These are phyloP conservation scores for Probaryconus sp. DNA, from an alignment of 1,140 invertebrate genomes.

Conservation along the genomic window DNA sequence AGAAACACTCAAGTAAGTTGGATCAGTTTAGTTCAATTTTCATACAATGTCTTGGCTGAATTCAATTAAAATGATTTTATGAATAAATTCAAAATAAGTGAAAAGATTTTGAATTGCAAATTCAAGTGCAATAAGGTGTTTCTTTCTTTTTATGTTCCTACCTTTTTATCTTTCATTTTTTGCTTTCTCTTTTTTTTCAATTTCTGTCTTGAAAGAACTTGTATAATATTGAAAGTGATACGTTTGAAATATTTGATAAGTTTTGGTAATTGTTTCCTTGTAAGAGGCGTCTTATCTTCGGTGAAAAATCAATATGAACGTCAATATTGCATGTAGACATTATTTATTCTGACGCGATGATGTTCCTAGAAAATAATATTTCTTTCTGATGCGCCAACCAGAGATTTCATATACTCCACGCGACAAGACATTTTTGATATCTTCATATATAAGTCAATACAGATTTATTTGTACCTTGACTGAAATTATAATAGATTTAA, in stretches of 20 bases:
- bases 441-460: conserved; percentile 37
- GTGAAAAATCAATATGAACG: conserved; percentile 35
- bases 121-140: too few species aligned
- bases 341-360: conserved; percentile 51
- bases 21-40: too few species aligned
- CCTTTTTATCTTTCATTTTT: too few species aligned
- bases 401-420: conserved; percentile 33
- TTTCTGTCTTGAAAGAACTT: too few species aligned
- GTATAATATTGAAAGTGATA: too few species aligned
- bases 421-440: conserved; percentile 44
- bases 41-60: too few species aligned
- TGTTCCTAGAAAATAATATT: conserved; percentile 47
- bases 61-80: too few species aligned
- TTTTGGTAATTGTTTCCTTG: conserved; percentile 20
- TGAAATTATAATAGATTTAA: conserved; percentile 26
- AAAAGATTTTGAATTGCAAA: too few species aligned
- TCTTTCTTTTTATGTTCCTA: too few species aligned
- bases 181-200: too few species aligned
- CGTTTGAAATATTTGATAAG: background rate
- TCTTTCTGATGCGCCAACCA: conserved; percentile 29
- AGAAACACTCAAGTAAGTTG: too few species aligned
- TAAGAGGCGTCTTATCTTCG: conserved; percentile 6
- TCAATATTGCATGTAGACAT: conserved; percentile 27
- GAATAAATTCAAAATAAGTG: too few species aligned
- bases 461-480: conserved; percentile 27